These are phyloP conservation scores for Turdus rufiventris DNA, from an alignment of 2,113 vertebrate species.

Conservation along the genomic window DNA sequence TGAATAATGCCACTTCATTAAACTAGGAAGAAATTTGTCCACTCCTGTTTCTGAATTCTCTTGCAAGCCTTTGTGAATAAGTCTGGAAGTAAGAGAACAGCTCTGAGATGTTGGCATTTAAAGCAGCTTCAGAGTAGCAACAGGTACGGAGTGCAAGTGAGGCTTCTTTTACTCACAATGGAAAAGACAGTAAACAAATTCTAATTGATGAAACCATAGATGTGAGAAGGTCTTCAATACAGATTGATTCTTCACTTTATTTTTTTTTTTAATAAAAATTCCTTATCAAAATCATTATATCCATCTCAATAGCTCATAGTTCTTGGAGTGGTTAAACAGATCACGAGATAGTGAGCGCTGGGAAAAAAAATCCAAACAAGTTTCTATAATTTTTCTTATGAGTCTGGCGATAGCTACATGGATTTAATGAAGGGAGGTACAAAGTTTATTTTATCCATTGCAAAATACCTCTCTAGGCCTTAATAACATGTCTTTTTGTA, in stretches of 20 bases:
- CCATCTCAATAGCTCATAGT: not conserved
- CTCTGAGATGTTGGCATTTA: not conserved
- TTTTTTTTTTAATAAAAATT: not conserved
- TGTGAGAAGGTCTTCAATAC: not conserved
- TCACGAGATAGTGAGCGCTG: fast-evolving
- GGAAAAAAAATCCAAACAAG: not conserved
- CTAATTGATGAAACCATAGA: not conserved
- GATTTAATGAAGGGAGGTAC: not conserved
- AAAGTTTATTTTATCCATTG: not conserved
- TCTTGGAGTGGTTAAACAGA: not conserved
- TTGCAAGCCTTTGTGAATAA: not conserved
- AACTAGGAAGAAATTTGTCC: not conserved
- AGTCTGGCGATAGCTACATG: not conserved
- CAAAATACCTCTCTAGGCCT: not conserved
- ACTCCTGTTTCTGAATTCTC: not conserved
- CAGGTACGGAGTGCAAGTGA: fast-evolving
- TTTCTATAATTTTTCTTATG: not conserved
- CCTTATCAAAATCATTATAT: not conserved
- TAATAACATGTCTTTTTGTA: not conserved
- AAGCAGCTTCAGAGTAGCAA: not conserved
- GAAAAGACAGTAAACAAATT: not conserved
- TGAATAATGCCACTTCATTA: not conserved
- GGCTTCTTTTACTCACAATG: fast-evolving
- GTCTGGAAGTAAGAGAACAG: not conserved
- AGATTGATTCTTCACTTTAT: not conserved